Conservation (phyloP, 1,140 invertebrate genomes). For the Delia radicum region DNA sequence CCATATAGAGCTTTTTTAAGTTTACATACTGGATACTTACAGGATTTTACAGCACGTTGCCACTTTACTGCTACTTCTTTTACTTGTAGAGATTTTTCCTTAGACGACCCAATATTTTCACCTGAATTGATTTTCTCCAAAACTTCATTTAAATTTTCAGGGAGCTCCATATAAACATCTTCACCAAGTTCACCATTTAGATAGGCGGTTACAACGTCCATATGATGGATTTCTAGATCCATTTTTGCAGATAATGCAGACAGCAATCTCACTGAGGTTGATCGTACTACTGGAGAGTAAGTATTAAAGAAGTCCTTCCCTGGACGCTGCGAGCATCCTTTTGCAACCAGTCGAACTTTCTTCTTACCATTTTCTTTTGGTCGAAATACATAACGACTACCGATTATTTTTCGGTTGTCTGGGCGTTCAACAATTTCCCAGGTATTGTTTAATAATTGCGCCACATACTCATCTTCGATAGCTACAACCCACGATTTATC, state of each 20-base stretch:
- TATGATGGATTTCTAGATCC: no score
- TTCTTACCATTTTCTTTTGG: constrained; percentile 38
- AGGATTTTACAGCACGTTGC: background rate
- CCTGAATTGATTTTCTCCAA: background rate
- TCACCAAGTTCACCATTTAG: constrained; percentile 49
- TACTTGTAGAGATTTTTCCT: background rate
- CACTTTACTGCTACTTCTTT: background rate
- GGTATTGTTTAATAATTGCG: constrained; percentile 38
- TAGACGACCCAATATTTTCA: background rate
- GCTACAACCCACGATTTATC: constrained; percentile 34
- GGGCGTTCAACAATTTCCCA: constrained; percentile 45
- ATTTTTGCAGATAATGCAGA: no score
- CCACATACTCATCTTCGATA: constrained; percentile 42
- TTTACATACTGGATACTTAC: constrained; percentile 34
- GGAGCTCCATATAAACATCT: no score
- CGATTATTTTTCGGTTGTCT: constrained; percentile 33
- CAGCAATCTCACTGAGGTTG: no score
- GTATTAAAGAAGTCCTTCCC: constrained; percentile 51
- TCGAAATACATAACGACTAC: constrained; percentile 45
- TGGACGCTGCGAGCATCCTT: constrained; percentile 47
- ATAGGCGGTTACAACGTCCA: constrained; percentile 47
- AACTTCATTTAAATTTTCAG: constrained; percentile 48
- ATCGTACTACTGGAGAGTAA: constrained; percentile 48
- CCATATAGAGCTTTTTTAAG: constrained; percentile 56
- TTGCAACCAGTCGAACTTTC: constrained; percentile 56